Evolutionary conservation across 2,888 invertebrate genomes (phyloP), one percentile per base, ranked within the genome.

Genomic region (Sacculina carcini): DNA sequence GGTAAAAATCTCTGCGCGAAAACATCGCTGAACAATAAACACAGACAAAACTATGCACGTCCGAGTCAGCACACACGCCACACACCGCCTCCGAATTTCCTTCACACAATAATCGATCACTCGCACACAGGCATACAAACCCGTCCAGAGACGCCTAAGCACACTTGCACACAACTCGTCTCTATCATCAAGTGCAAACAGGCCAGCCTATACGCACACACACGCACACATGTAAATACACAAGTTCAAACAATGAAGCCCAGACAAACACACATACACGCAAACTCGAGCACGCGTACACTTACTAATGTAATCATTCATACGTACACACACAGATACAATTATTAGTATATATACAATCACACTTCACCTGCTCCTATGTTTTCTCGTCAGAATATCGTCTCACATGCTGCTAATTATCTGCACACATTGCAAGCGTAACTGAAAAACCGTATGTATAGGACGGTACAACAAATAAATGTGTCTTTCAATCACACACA

Each of bases 191-290:
- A n/a, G n/a, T n/a, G n/a, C n/a, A n/a, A n/a, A n/a, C n/a, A n/a
- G n/a, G n/a, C n/a, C n/a, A n/a, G n/a, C n/a, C 28, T 48, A 48
- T 48, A 48, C 34, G 34, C 34, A 32, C 34, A 48, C 34, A 48
- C 34, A 48, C 34, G 34, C 34, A 48, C 23, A 48, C 23, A 48
- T 48, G 34, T 48, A 48, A 32, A 48, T 21, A 48, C 23, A 48
- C 23, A 48, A 32, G 3, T 32, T 32, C 21, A 32, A 32, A 48
- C 14, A 47, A 29, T 14, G 28, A 28, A 29, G n/a, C n/a, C n/a
- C 14, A 21, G 24, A 21, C 38, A 49, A 36, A 34, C 26, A 49
- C 38, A 21, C 38, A 32, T 16, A 36, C 19, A 31, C 5, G 31
- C 4, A 38, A 14, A 36, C 26, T 23, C 16, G 19, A 12, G 28